Percentiles rank a stretch among this genome's conserved stretches.
Evolutionary conservation across 2,113 vertebrate species (phyloP).

Genomic region (Tapirus terrestris): DNA sequence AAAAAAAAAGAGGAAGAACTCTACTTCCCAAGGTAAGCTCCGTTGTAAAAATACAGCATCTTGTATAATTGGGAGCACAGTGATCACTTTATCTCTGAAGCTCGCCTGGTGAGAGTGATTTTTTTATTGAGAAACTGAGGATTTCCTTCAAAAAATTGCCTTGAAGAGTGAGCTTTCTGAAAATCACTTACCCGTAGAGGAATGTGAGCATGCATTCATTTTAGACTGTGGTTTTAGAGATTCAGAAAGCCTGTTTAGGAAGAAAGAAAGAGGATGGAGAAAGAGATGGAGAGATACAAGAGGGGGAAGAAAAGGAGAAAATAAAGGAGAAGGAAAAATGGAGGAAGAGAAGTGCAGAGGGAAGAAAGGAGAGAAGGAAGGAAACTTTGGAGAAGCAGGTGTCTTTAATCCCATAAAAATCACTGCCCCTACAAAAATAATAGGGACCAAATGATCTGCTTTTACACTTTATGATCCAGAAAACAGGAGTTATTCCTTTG

Average conservation of each 20-base stretch:
- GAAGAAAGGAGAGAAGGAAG: background rate
- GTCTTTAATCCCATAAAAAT: fast-evolving
- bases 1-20: background rate
- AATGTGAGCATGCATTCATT: background rate
- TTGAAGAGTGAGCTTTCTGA: constrained; percentile 21
- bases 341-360: background rate
- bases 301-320: background rate
- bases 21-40: background rate
- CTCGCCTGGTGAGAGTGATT: background rate
- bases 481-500: background rate
- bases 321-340: background rate
- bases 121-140: background rate
- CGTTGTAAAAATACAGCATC: background rate
- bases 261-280: background rate
- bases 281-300: background rate
- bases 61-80: background rate
- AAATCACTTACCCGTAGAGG: background rate
- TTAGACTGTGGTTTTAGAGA: background rate
- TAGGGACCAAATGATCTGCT: background rate
- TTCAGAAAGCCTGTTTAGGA: background rate
- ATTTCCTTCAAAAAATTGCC: constrained; percentile 29
- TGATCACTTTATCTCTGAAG: constrained; percentile 38
- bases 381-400: fast-evolving
- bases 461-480: background rate
- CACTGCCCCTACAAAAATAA: background rate